phyloP scores from a whole-genome alignment of 2,888 invertebrate species.

The Rhyacophila evoluta region DNA sequence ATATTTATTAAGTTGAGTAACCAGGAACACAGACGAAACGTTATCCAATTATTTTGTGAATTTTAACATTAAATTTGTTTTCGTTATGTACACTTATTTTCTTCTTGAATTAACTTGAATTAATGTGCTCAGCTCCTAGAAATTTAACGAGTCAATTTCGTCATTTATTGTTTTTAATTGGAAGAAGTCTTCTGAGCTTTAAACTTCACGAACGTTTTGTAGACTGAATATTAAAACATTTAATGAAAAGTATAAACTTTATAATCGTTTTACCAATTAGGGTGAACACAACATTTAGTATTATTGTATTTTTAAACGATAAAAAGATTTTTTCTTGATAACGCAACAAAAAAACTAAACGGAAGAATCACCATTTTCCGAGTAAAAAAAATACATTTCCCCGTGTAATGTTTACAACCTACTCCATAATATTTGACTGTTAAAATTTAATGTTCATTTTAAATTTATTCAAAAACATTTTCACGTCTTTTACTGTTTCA shows the following conservation, averaged over 20 bases:
- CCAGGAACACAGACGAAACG: neutral
- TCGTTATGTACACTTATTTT: neutral
- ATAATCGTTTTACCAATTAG: neutral
- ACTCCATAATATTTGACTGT: too few species aligned
- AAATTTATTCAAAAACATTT: too few species aligned
- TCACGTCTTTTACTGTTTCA: too few species aligned
- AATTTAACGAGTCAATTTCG: conserved; percentile 14
- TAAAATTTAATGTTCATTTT: too few species aligned
- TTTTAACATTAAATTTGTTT: neutral
- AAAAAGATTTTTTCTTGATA: too few species aligned
- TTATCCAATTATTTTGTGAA: neutral
- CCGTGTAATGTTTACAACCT: too few species aligned
- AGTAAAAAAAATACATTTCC: too few species aligned
- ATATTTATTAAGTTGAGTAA: neutral
- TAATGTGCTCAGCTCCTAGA: neutral
- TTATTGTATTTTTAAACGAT: too few species aligned
- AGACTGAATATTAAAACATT: neutral
- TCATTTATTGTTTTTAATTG: conserved; percentile 14
- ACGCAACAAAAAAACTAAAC: too few species aligned
- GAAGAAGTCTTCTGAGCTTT: neutral
- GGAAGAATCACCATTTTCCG: too few species aligned
- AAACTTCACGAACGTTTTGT: neutral
- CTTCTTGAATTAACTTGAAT: neutral
- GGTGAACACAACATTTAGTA: neutral
- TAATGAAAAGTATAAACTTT: neutral